These are phyloP conservation scores for Chesias legatella DNA, from an alignment of 2,888 invertebrate species.

Conservation along the genomic window DNA sequence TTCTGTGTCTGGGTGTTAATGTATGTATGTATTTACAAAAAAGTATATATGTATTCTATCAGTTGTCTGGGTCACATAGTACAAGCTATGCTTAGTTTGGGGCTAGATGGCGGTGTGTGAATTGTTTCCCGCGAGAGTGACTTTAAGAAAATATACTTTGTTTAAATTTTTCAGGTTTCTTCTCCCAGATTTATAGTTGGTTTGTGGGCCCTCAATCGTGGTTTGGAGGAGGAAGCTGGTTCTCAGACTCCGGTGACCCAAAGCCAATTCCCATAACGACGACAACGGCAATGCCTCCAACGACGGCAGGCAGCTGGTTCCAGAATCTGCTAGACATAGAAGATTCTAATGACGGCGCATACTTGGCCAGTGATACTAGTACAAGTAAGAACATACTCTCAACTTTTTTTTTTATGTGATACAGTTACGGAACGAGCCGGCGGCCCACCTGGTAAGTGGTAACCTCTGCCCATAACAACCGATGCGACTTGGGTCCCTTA, in stretches of 20 bases:
- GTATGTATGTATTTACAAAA: no score
- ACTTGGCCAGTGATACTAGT: slow-evolving; percentile 29
- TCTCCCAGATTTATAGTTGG: slow-evolving; percentile 62
- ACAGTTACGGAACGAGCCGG: no score
- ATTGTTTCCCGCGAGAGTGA: no score
- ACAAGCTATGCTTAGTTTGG: no score
- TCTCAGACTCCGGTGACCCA: slow-evolving; percentile 42
- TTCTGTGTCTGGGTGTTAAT: no score
- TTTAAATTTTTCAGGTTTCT: slow-evolving; percentile 46
- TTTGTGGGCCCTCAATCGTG: slow-evolving; percentile 56
- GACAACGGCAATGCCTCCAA: slow-evolving; percentile 43
- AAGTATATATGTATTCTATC: no score
- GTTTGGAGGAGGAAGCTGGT: slow-evolving; percentile 73
- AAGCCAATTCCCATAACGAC: slow-evolving; percentile 47
- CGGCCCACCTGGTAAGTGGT: no score
- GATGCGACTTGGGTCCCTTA: no score
- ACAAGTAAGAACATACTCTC: slow-evolving; percentile 39
- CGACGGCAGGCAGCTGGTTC: slow-evolving; percentile 62
- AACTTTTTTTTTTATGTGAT: no score
- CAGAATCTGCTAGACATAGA: slow-evolving; percentile 62
- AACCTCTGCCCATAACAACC: no score
- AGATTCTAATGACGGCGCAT: slow-evolving; percentile 52
- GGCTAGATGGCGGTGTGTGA: no score
- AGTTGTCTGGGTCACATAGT: no score
- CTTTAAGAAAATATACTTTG: not conserved